Evolutionary conservation across 2,113 vertebrate species (phyloP), one percentile per base, ranked within the genome.

Genomic region (Dasyurus viverrinus): DNA sequence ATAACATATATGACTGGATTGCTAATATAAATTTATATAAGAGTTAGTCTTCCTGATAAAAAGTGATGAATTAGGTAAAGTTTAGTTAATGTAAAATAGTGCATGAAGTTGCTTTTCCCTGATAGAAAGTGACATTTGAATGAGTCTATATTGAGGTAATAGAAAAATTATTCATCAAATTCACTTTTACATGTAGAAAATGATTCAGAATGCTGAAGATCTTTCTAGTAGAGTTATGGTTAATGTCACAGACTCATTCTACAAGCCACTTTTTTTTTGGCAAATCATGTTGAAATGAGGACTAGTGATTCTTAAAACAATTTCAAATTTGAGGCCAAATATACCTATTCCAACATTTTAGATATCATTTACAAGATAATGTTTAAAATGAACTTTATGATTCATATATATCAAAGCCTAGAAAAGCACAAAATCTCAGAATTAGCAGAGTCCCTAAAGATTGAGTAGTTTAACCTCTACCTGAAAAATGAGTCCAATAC

Each of bases 151-250:
- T 84, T 84, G n/a, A 84, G 68, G 19, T 42, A 84, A 84, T 84
- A 84, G 68, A 84, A 84, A 84, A 84, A 23, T 42, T 84, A 55
- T 94, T 0, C 47, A 68, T 97, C 95, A 93, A 90, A 57, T 91
- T 22, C 4, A 19, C 94, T 92, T 68, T 90, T 92, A 53, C 1
- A 11, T 25, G 25, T 94, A 25, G 0, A 7, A 89, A 89, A 1
- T 50, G 90, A 23, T 93, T 92, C 42, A 47, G 42, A 25, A 14
- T 46, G 54, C 19, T 26, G 12, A 2, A 1, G 14, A 93, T 91
- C 89, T 93, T 95, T 46, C 89, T 0, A 57, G 68, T 92, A 23
- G 19, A 8, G 1, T 94, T 84, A 42, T 42, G n/a, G 68, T 84
- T 84, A 84, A 42, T n/a, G 60, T 36, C 68, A 84, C 16, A 84